Base-by-base conservation (phyloP, 2,797 vertebrate genomes). In the Percopsis omiscomaycus region DNA sequence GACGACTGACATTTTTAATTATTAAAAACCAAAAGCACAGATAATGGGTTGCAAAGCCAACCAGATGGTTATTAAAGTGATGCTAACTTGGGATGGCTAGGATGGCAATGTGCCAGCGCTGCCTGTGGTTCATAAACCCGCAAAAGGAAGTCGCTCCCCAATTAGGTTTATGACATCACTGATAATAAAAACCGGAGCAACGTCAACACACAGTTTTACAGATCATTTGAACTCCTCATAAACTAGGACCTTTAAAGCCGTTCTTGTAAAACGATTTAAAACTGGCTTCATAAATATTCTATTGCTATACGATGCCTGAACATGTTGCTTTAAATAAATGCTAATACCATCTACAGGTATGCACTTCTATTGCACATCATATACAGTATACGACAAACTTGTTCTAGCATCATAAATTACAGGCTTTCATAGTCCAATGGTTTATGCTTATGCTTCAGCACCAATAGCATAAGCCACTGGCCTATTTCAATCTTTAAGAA, bases 141-240 rank as follows among this genome's bases (percentile, higher is more conserved):
- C 59, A 66, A 66, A 49, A 73, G 54, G 46, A 74, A 37, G 44
- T 60, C 55, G 60, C 30, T 46, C 4, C 15, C 27, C 57, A 22
- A 59, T 64, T 57, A 67, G 56, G 69, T 45, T 73, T 80, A 61
- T 68, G 11, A 61, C 22, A 66, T 16, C 12, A 12, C 58, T 66
- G 30, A 50, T 75, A 77, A 78, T 63, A 15, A 81, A 75, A 64
- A 71, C 15, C 73, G 74, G 53, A 65, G 57, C 55, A 29, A 66
- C 57, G 55, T 55, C 79, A 77, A 68, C 14, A 32, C 16, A 62
- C 32, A 52, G 57, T 62, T 22, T 56, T 75, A 55, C 48, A 60
- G 71, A 77, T 69, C 1, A 75, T 66, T 77, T 75, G 15, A 66
- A 61, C 59, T 54, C 16, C 32, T 60, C 55, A 69, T 59, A 74